Evolutionary conservation across 37 sponge, comb jelly and placozoan species (phyloP), one percentile per base, ranked within the genome.

Genomic region (Crambe crambe): DNA sequence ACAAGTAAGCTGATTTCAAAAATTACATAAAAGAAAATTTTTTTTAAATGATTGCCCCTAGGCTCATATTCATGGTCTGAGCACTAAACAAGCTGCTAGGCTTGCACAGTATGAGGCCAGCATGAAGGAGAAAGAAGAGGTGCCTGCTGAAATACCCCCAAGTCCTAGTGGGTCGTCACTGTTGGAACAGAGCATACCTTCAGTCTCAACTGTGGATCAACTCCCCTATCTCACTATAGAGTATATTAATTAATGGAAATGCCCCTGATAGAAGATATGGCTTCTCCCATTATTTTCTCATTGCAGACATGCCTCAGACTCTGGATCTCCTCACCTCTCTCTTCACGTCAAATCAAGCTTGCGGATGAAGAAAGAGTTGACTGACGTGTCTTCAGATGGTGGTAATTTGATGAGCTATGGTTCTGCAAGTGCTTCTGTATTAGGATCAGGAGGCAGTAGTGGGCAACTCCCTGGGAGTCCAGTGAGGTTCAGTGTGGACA

Each of bases 51-150:
- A 8, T 62, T 62, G n/a, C 15, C 42, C 38, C 1, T 62, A 88
- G 90, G 86, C 90, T 20, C 76, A 76, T 29, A 82, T 56, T 18
- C 90, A 88, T 74, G 88, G 88, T 38, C 65, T 87, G 32, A 91
- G 88, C 79, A 60, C 66, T 36, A 86, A 42, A 25, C 71, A 78
- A 68, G 64, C 54, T 20, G 42, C 68, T 4, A 25, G 73, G 23
- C 78, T 77, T 37, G 62, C 82, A 5, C 64, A 68, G 0, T 44
- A 37, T n/a, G 79, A 85, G 3, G 51, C 51, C 21, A 29, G 68
- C 63, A 0, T 38, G 78, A 81, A 54, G 42, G 25, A 56, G 88
- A 54, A 57, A 29, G 81, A 80, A 44, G 54, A 2, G 37, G 72
- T 23, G 3, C 17, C 1, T 12, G 56, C 2, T 0, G 32, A 0